Evolutionary conservation across 2,113 vertebrate species (phyloP).

Genomic region (Clarias macrocephalus): DNA sequence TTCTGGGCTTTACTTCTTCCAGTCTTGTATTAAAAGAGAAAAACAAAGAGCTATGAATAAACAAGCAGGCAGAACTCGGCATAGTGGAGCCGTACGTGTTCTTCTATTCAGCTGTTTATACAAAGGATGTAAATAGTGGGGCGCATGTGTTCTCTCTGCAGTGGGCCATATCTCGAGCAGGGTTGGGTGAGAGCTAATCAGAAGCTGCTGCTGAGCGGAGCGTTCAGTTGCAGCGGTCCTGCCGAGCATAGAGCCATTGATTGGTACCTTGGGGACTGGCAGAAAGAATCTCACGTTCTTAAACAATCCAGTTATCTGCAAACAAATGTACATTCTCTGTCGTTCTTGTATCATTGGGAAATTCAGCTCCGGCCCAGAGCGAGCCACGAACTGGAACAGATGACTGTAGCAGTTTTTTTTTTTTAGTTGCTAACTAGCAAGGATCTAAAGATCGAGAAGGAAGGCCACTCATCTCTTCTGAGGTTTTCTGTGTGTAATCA

Average conservation of each 20-base stretch:
- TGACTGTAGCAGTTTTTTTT: background rate
- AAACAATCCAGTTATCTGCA: slow-evolving; percentile 43
- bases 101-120: slow-evolving; percentile 33
- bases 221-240: slow-evolving; percentile 35
- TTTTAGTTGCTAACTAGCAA: slow-evolving; percentile 14
- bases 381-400: slow-evolving; percentile 6
- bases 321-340: slow-evolving; percentile 29
- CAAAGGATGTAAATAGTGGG: slow-evolving; percentile 36
- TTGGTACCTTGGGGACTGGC: slow-evolving; percentile 50
- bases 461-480: background rate
- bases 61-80: background rate
- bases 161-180: slow-evolving; percentile 18
- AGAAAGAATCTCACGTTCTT: slow-evolving; percentile 17
- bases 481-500: slow-evolving; percentile 1
- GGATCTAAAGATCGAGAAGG: background rate
- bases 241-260: slow-evolving; percentile 48
- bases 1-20: background rate
- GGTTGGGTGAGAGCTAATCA: slow-evolving; percentile 49
- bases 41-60: slow-evolving; percentile 11
- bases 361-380: background rate
- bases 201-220: slow-evolving; percentile 43
- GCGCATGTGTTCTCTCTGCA: slow-evolving; percentile 37
- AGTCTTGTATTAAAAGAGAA: background rate
- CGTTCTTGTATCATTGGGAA: slow-evolving; percentile 7
- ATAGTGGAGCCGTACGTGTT: slow-evolving; percentile 13